Base-by-base conservation (phyloP, 2,888 invertebrate species). In the Rotaria magnacalcarata region DNA sequence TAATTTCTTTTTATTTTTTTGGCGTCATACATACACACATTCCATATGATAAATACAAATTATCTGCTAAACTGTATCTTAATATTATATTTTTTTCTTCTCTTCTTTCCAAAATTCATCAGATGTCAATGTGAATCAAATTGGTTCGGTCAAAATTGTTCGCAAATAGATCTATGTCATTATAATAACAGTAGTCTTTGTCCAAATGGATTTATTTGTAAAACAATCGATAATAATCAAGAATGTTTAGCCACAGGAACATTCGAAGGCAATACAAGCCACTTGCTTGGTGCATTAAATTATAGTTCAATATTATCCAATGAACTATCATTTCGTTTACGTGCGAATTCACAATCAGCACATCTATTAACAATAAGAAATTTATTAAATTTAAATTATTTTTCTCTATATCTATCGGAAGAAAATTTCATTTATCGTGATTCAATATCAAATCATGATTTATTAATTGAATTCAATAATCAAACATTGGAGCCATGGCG, bases 111-210 rank as follows among this genome's bases (percentile, higher is more conserved):
- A 67, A n/a, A 34, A 34, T 34, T 34, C 47, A 80, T 80, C 47
- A 80, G 80, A 80, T 80, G 80, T 80, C 80, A 80, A 80, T 80
- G 80, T 80, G 43, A 43, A 47, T 2, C 7, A 43, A 80, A 80
- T 80, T 47, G 47, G 47, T 47, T 47, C 19, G 80, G 80, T 14
- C 43, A 80, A 80, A 80, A 80, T n/a, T 80, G 80, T 47, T n/a
- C 80, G 14, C 47, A 80, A 80, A 43, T 47, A 19, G 34, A 80
- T 43, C 2, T 80, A 21, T 80, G 80, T 80, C 47, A 47, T 80
- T 24, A 47, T 47, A 43, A 43, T 47, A 43, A 80, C 24, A 47
- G 47, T 47, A 80, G 24, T 47, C 43, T 47, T 80, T 80, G 80
- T 80, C 80, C 80, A 24, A 34, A 80, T 47, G 80, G 80, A 24